phyloP scores from a whole-genome alignment of 1,140 invertebrate species.

The Bicyclus anynana region DNA sequence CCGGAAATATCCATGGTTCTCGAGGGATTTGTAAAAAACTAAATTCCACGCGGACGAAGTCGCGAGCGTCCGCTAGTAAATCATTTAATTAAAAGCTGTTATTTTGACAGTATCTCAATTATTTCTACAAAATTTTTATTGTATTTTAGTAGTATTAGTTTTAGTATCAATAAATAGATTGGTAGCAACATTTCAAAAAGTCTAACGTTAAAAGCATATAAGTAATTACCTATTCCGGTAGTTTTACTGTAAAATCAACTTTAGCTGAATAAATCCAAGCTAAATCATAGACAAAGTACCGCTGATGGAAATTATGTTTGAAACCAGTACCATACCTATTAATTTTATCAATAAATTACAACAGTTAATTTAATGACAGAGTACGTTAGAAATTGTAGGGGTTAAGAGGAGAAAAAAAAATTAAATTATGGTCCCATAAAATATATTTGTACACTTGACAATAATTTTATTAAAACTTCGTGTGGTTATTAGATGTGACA shows the following conservation, averaged over 20 bases:
- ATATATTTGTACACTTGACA: constrained; percentile 17
- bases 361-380: constrained; percentile 1
- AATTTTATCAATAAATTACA: background rate
- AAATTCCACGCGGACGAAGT: no score
- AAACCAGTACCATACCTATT: background rate
- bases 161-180: no score
- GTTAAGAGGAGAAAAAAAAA: constrained; percentile 14
- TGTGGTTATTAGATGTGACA: constrained; percentile 22
- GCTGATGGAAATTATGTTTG: background rate
- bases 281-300: background rate
- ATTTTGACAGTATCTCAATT: no score
- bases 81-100: no score
- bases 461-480: constrained; percentile 23
- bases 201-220: no score
- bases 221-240: no score
- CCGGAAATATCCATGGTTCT: no score
- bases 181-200: no score
- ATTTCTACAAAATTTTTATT: no score
- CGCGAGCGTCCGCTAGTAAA: no score
- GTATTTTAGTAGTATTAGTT: no score
- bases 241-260: background rate
- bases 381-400: background rate
- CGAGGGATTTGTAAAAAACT: no score
- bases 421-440: constrained; percentile 20
- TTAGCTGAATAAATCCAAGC: background rate